Evolutionary conservation across 2,888 invertebrate species (phyloP).

Genomic region (Yponomeuta evonymella): DNA sequence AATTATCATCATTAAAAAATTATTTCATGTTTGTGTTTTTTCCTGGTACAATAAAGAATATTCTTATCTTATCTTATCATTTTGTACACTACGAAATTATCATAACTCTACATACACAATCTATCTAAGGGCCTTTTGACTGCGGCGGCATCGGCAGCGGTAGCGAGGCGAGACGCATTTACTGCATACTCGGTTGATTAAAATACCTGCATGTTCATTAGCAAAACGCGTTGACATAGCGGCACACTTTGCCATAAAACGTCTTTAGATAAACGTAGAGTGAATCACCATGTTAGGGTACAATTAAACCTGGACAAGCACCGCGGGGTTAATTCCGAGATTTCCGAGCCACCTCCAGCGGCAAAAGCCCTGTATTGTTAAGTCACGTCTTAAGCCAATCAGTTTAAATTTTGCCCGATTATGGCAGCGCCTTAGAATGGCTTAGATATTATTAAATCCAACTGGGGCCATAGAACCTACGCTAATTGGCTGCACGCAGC

Average conservation of each 20-base stretch:
- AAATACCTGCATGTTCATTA: slow-evolving; percentile 8
- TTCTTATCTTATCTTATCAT: not conserved
- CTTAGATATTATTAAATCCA: slow-evolving; percentile 40
- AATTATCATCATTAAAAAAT: not conserved
- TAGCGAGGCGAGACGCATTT: not conserved
- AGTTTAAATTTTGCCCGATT: slow-evolving; percentile 63
- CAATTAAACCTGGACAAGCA: slow-evolving; percentile 54
- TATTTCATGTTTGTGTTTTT: too few species aligned
- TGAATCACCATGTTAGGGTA: slow-evolving; percentile 52
- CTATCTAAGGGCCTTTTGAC: not conserved
- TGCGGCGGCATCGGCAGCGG: not conserved
- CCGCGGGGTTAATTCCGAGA: slow-evolving; percentile 45
- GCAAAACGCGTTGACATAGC: not conserved
- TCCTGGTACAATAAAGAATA: too few species aligned
- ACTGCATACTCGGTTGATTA: not conserved
- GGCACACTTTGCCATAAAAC: slow-evolving; percentile 8
- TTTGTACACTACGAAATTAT: not conserved
- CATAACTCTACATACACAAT: not conserved
- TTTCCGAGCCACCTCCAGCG: slow-evolving; percentile 39
- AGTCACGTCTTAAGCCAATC: slow-evolving; percentile 57
- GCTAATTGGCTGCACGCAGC: slow-evolving; percentile 48
- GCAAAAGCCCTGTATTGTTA: slow-evolving; percentile 55
- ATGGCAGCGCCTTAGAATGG: slow-evolving; percentile 51
- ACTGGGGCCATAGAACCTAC: slow-evolving; percentile 43
- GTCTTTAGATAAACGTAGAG: slow-evolving; percentile 16